Base-by-base conservation (phyloP, 1,140 invertebrate genomes). In the Tyrophagus putrescentiae region DNA sequence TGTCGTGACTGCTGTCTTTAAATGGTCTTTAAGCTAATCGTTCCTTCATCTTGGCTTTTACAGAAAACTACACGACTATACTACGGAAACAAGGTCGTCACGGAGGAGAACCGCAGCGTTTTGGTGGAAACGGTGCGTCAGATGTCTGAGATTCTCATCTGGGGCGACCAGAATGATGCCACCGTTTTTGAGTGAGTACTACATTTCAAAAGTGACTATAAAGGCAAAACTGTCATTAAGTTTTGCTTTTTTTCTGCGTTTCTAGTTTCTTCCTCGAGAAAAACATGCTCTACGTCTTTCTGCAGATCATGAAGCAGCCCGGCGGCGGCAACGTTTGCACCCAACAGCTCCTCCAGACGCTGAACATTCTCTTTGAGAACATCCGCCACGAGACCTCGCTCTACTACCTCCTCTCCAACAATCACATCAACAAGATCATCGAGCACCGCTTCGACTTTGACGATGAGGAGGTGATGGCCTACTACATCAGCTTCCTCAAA, bases 131-230 rank as follows among this genome's bases (percentile, higher is more conserved):
- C 91, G 0, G 73, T 98, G 52, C 77, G 93, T 65, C 94, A 89
- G 36, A 98, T 98, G 68, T 91, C 95, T 23, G 95, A 99, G 76
- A 98, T 99, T 70, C 76, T 99, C 9, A 98, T 99, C 70, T 99
- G 96, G 95, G 95, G 96, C 28, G 96, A 99, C 76, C 95, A 98
- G 76, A 98, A 99, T 82, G 96, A 98, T 72, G 91, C 90, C 63
- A 86, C 90, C 62, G 93, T 99, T 31, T 98, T 99, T 78, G 95
- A 98, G 94, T 98, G 79, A 83, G 85, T 80, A 64, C 57, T 66
- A 36, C 34, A 32, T 62, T 4, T 21, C 32, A n/a, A 29, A 18
- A 29, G 23, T 29, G 1, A 25, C 31, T 23, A 11, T 45, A 18
- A 29, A 50, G 28, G 34, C n/a, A 53, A 29, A 60, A 25, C 41